Conservation (phyloP, 1,140 invertebrate species). For the Eriocheir sinensis region DNA sequence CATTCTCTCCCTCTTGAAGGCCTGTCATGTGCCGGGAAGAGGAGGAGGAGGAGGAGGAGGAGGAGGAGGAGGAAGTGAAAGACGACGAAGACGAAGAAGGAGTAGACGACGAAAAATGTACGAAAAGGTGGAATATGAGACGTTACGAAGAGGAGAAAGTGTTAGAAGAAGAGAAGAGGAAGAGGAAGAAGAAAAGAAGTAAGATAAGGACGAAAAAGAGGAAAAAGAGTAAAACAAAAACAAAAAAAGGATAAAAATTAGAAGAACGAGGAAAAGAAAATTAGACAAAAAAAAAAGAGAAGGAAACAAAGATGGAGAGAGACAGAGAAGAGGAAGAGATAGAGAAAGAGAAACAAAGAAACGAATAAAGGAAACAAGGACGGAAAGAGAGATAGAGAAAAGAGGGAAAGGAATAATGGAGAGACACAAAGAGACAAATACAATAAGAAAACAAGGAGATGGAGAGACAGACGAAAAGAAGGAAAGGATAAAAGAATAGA, state of each 20-base stretch:
- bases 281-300: not conserved
- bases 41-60: not conserved
- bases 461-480: not conserved
- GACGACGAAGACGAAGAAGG: too few relatives aligned
- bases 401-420: not conserved
- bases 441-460: not conserved
- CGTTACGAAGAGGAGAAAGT: not conserved
- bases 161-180: not conserved
- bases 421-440: not conserved
- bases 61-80: not conserved
- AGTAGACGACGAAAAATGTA: not conserved
- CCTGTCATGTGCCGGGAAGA: not conserved
- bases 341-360: not conserved
- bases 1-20: too few relatives aligned
- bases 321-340: not conserved
- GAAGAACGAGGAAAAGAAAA: not conserved
- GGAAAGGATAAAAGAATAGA: not conserved
- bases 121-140: not conserved
- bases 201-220: too few relatives aligned
- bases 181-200: not conserved
- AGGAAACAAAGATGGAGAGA: not conserved
- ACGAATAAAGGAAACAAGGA: not conserved
- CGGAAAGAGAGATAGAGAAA: not conserved
- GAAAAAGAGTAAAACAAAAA: not conserved
- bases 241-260: too few relatives aligned